Conservation (phyloP, 1,140 invertebrate species). For the Heliconius congener region DNA sequence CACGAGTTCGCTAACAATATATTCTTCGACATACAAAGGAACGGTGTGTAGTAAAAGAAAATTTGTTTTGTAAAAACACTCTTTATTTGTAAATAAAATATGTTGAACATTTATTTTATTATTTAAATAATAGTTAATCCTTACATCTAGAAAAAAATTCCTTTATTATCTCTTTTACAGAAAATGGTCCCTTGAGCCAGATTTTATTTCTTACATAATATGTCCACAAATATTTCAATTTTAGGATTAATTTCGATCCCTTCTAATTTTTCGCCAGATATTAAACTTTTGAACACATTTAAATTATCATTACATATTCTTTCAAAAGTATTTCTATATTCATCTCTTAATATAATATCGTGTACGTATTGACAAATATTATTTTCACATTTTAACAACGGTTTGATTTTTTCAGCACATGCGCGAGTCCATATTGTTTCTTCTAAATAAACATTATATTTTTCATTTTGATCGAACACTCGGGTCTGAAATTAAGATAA, state of each 20-base stretch:
- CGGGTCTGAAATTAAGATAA: slow-evolving; percentile 57
- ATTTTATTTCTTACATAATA: slow-evolving; percentile 24
- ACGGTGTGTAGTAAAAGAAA: neutral
- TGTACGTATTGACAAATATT: slow-evolving; percentile 3
- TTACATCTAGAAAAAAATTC: neutral
- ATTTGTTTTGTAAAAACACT: slow-evolving; percentile 6
- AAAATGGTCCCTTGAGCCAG: neutral
- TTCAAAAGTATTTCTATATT: slow-evolving; percentile 46
- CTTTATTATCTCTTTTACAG: neutral
- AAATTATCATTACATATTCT: slow-evolving; percentile 55
- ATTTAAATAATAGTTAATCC: neutral
- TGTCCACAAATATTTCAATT: slow-evolving; percentile 51
- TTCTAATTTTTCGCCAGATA: neutral
- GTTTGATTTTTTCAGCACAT: slow-evolving; percentile 45
- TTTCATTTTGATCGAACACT: slow-evolving; percentile 72
- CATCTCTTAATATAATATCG: slow-evolving; percentile 16
- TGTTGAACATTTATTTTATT: slow-evolving; percentile 14
- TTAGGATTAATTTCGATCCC: slow-evolving; percentile 42
- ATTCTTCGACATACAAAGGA: neutral
- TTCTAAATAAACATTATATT: slow-evolving; percentile 67
- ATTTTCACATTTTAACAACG: slow-evolving; percentile 4
- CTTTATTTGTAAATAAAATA: slow-evolving; percentile 32
- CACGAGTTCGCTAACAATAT: neutral
- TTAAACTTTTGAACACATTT: slow-evolving; percentile 10
- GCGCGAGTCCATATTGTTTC: slow-evolving; percentile 56